These are phyloP conservation scores for Prorops nasuta DNA, from an alignment of 1,140 invertebrate species.

Conservation along the genomic window DNA sequence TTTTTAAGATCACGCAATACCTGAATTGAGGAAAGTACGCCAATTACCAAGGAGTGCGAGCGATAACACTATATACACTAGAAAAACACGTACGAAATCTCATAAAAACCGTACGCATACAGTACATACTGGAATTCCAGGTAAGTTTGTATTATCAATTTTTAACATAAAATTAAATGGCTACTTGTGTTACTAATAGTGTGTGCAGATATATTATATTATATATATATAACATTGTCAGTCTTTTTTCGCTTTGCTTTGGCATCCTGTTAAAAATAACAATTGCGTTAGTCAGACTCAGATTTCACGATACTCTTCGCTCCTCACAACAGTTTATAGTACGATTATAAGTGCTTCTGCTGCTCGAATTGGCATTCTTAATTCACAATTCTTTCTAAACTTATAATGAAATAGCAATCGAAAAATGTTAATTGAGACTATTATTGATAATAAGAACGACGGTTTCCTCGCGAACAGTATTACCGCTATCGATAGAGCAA, in stretches of 20 bases:
- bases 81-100: slow-evolving; percentile 41
- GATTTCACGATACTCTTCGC: too few species aligned
- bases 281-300: too few species aligned
- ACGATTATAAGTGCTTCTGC: too few species aligned
- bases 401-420: too few species aligned
- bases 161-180: too few species aligned
- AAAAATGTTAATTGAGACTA: too few species aligned
- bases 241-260: slow-evolving; percentile 25
- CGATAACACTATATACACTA: slow-evolving; percentile 50
- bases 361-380: too few species aligned
- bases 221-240: slow-evolving; percentile 32
- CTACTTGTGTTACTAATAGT: slow-evolving; percentile 27
- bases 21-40: slow-evolving; percentile 45
- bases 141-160: slow-evolving; percentile 34
- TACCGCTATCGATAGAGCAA: slow-evolving; percentile 58
- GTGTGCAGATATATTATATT: too few species aligned
- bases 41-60: slow-evolving; percentile 48
- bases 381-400: too few species aligned
- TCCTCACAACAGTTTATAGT: too few species aligned
- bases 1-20: slow-evolving; percentile 41
- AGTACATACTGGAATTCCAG: slow-evolving; percentile 42
- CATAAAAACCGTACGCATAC: slow-evolving; percentile 38
- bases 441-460: slow-evolving; percentile 11
- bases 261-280: slow-evolving; percentile 28
- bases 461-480: slow-evolving; percentile 43